Percentiles rank a stretch among this genome's conserved stretches.
Evolutionary conservation across 2,113 vertebrate species (phyloP).

Genomic region (Megaptera novaeangliae): DNA sequence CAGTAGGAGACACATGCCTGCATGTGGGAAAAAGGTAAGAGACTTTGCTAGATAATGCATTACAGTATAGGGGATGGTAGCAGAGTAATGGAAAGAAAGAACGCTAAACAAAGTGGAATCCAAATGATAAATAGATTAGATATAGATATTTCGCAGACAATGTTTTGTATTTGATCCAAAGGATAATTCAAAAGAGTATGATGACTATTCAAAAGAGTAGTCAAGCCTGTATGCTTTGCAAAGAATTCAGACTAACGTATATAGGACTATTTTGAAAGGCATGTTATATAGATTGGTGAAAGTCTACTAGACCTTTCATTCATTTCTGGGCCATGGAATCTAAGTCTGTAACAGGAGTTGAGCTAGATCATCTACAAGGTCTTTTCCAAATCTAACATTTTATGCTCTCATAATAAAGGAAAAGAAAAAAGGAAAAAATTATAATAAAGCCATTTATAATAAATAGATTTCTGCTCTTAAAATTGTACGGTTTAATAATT

Average conservation of each 20-base stretch:
- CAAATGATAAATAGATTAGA: background rate
- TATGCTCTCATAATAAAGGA: background rate
- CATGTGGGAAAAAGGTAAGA: background rate
- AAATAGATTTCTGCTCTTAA: background rate
- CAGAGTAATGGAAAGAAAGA: background rate
- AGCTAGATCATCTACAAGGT: background rate
- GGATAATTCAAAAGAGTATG: background rate
- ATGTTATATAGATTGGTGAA: background rate
- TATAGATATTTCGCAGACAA: background rate
- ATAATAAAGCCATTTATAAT: background rate
- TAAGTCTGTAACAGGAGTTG: background rate
- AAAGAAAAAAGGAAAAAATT: background rate
- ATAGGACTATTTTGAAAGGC: background rate
- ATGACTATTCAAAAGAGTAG: background rate
- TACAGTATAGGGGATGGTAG: background rate
- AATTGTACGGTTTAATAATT: background rate
- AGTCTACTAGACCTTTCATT: background rate
- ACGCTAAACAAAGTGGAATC: background rate
- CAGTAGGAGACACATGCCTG: background rate
- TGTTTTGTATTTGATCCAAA: background rate
- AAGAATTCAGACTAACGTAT: background rate
- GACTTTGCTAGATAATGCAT: background rate
- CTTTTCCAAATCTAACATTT: background rate
- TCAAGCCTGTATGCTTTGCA: background rate
- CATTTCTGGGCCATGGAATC: background rate